Evolutionary conservation across 2,888 invertebrate genomes (phyloP), one percentile per base, ranked within the genome.

Genomic region (Drosophila kambysellisi): DNA sequence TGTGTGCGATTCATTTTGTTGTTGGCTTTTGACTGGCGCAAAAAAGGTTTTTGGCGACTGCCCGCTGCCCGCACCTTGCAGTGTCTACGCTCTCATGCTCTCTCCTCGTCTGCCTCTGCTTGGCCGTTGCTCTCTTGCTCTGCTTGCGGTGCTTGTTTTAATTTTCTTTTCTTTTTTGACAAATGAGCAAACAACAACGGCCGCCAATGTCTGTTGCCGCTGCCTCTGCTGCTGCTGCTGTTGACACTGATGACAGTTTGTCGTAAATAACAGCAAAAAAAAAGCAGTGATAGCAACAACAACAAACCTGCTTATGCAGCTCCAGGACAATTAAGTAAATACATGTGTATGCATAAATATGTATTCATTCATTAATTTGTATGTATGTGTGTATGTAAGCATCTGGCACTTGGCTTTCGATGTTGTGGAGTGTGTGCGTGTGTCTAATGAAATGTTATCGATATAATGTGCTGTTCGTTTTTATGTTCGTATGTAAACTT

Each of bases 171-270:
- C 25, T 30, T 72, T 74, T 70, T 63, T 84, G 88, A 83, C 87
- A 83, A 83, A 87, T 81, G 81, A 86, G 83, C 80, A 83, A 82
- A 82, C 86, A 80, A 86, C 83, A 76, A 64, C 66, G 83, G 46
- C 39, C 67, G 65, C 80, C 83, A 76, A 79, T 81, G 79, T 78
- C 71, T 83, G 87, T 60, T 77, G 81, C 70, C 70, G 25, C 78
- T 77, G 77, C 39, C 51, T 33, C 52, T 63, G 48, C 37, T 52
- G 72, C 54, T 41, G 64, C 73, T 77, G 77, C 41, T 67, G 77
- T 74, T 78, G 74, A 78, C 77, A 78, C 79, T 78, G 74, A 74
- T 79, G 79, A 79, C 77, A 79, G 77, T 78, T 77, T 78, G 74
- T 66, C 74, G 69, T 78, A 73, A 77, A 73, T 74, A 78, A 77